Evolutionary conservation across 2,113 vertebrate species (phyloP), one percentile per base, ranked within the genome.

Genomic region (Taurulus bubalis): DNA sequence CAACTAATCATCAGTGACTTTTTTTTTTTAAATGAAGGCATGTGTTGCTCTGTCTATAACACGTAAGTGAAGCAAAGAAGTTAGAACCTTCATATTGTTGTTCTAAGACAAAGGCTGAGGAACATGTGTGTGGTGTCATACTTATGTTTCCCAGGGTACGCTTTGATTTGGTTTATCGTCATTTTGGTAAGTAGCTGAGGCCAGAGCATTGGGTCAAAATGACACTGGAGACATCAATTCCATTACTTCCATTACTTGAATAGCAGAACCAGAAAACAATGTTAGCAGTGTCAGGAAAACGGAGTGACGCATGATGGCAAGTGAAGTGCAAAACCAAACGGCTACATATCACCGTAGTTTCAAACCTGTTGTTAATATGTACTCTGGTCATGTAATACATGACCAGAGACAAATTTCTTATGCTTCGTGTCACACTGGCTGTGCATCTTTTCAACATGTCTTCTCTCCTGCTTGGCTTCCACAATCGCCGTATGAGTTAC

Each of bases 1-100:
- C 53, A 63, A 47, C 32, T 70, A 32, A 60, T 76, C 18, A 75
- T 70, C 22, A 38, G 24, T 30, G 74, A 82, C 30, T 14, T 73
- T 68, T 71, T 68, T 71, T 38, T 14, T 59, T 40, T n/a, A 42
- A 64, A 49, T 45, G 71, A 49, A 67, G 24, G 14, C 36, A 42
- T 38, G 55, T 69, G 47, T 62, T 22, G 9, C 49, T 63, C 51
- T 32, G 30, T 59, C 22, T 20, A 69, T 34, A 26, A 63, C 40
- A n/a, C 8, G 1, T 30, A 6, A 28, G 4, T 56, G 12, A 40
- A 28, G 10, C 30, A 53, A 42, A 8, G 1, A 7, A 42, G 24
- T 28, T 55, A 2, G 15, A 22, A 42, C 9, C 30, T 53, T 64
- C 22, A 3, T 11, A 16, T 11, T 10, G 30, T 51, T 75, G 40